phyloP scores from a whole-genome alignment of 2,888 invertebrate genomes.

The Drosophila lacicola region DNA sequence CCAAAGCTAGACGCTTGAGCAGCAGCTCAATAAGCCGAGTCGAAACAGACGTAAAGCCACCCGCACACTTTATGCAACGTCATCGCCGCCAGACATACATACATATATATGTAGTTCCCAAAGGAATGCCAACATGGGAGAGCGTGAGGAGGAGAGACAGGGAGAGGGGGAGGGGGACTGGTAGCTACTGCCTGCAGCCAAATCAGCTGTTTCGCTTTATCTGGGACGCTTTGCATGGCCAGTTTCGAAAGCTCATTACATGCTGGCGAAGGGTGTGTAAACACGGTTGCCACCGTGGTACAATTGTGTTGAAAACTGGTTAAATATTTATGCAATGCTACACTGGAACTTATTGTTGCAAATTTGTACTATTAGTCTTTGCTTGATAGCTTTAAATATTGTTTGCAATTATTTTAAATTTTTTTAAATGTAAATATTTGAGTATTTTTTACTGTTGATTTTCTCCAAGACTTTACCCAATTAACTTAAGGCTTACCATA shows the following conservation, averaged over 20 bases:
- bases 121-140: too few relatives aligned
- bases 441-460: too few relatives aligned
- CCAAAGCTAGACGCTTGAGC: slow-evolving; percentile 7
- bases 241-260: slow-evolving; percentile 44
- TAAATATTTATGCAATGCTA: background rate
- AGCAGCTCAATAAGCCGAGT: slow-evolving; percentile 28
- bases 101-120: too few relatives aligned
- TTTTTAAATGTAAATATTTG: too few relatives aligned
- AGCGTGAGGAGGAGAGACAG: background rate
- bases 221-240: slow-evolving; percentile 17
- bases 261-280: slow-evolving; percentile 12
- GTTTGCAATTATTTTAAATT: too few relatives aligned
- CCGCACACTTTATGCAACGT: background rate
- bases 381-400: too few relatives aligned
- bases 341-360: too few relatives aligned
- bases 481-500: slow-evolving; percentile 47
- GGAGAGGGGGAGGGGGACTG: background rate
- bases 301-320: background rate
- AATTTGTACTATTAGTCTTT: too few relatives aligned
- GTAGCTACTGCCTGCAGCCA: slow-evolving; percentile 16
- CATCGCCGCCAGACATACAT: background rate
- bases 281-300: slow-evolving; percentile 9
- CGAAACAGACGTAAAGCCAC: background rate
- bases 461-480: background rate
- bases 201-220: slow-evolving; percentile 45